Evolutionary conservation across 30 jellyfish, hydroid and myxozoan genomes (phyloP), one percentile per base, ranked within the genome.

Genomic region (Hydractinia echinata): DNA sequence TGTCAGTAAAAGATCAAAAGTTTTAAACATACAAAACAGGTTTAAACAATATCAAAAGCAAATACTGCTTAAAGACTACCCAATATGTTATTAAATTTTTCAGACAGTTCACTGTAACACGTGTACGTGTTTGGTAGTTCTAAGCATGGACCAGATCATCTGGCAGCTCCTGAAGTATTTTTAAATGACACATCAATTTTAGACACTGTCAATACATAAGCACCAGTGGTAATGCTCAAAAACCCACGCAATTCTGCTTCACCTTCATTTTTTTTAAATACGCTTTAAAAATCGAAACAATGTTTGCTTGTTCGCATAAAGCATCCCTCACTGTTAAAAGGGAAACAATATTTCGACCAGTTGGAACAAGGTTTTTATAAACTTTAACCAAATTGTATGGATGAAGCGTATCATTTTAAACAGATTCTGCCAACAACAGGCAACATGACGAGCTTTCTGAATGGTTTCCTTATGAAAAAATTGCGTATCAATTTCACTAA

Each of bases 381-480:
- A 13, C 48, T 4, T 69, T 51, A 14, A 55, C n/a, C n/a, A n/a
- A n/a, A n/a, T n/a, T n/a, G n/a, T n/a, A n/a, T 68, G 19, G 19
- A 6, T 39, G 56, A 51, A 9, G 15, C 71, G 72, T 16, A 82
- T 44, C 8, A 68, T 7, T n/a, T 71, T 71, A 82, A 82, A 82
- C 52, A 30, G 66, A 7, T 44, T 67, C 5, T 44, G 7, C 89
- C 89, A 82, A 79, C 84, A 69, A 70, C 79, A 51, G 30, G 39
- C 62, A 8, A 82, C 48, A 67, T 82, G 71, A 51, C 71, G 39
- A 20, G 79, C 84, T 13, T 56, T 3, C 54, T 82, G 85, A 52
- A 71, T 82, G 8, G 71, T 21, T 51, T 82, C 89, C 55, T 82
- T 79, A 52, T 82, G 89, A 19, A 84, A 84, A 7, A 82, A 53